Percentiles rank a stretch among this genome's conserved stretches.
Evolutionary conservation across 2,888 invertebrate genomes (phyloP).

Genomic region (Anagyrus pseudococci): DNA sequence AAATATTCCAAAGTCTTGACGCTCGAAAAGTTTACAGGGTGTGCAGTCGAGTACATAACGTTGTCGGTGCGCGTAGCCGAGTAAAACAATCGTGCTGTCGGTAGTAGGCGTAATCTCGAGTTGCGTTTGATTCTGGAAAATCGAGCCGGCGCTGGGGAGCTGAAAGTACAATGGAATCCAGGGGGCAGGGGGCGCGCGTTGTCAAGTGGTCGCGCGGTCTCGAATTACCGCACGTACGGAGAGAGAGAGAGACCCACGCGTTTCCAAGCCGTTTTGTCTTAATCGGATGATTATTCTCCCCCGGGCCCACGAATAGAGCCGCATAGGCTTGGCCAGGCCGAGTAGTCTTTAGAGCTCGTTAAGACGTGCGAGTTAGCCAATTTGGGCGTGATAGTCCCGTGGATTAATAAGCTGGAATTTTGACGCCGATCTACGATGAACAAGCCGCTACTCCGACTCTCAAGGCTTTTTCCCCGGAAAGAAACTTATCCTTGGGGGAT

Average conservation of each 20-base stretch:
- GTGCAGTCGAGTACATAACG: no score
- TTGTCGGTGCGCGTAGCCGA: no score
- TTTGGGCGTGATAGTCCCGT: slow-evolving; percentile 1
- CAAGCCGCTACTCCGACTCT: no score
- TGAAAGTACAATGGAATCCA: slow-evolving; percentile 3
- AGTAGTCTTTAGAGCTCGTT: slow-evolving; percentile 37
- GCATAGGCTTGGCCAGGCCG: slow-evolving; percentile 35
- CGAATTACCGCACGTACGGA: slow-evolving; percentile 3
- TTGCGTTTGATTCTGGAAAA: no score
- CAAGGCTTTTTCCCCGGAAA: no score
- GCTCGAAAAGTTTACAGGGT: no score
- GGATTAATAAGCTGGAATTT: no score
- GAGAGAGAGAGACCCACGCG: slow-evolving; percentile 2
- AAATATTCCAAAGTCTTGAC: no score
- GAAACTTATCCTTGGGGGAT: no score
- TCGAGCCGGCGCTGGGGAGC: neutral
- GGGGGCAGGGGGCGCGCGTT: neutral
- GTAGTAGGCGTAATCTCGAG: no score
- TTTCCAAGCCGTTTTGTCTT: slow-evolving; percentile 36
- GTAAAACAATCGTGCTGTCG: no score
- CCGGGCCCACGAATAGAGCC: neutral
- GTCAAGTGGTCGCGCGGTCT: slow-evolving; percentile 6
- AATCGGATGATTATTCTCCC: slow-evolving; percentile 58
- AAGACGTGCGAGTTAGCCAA: neutral
- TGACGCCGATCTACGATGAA: no score